Conservation (phyloP, 2,888 invertebrate species). For the Rhorus exstirpatorius region DNA sequence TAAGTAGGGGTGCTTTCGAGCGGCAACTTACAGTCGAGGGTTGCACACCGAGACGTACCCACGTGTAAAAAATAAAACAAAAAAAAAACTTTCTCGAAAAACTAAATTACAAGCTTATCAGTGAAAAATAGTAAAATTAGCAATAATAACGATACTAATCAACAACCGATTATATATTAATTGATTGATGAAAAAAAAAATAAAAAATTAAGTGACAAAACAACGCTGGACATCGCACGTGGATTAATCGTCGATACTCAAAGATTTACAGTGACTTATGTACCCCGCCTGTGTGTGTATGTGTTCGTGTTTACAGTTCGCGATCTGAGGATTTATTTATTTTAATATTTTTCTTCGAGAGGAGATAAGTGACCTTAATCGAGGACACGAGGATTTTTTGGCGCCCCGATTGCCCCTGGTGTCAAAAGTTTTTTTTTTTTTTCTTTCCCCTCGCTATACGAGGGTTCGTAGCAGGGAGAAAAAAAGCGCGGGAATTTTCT, state of each 20-base stretch:
- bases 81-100: not conserved
- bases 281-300: not conserved
- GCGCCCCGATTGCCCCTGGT: slow-evolving; percentile 29
- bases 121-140: not conserved
- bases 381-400: not conserved
- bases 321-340: too few relatives aligned
- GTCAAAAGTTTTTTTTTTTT: too few relatives aligned
- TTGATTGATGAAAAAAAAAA: not conserved
- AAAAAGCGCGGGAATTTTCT: slow-evolving; percentile 34
- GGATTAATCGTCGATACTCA: slow-evolving; percentile 27
- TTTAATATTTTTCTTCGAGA: too few relatives aligned
- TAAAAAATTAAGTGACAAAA: not conserved
- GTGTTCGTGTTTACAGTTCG: slow-evolving; percentile 14
- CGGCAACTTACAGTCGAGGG: slow-evolving; percentile 85
- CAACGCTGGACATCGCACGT: not conserved
- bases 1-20: slow-evolving; percentile 85
- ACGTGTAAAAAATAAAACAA: slow-evolving; percentile 22
- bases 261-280: slow-evolving; percentile 6
- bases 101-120: not conserved
- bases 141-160: too few relatives aligned
- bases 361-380: too few relatives aligned
- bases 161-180: not conserved
- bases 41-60: slow-evolving; percentile 78
- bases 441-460: not conserved
- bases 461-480: not conserved